phyloP scores from a whole-genome alignment of 1,140 invertebrate species.

The Plutomurus gul region DNA sequence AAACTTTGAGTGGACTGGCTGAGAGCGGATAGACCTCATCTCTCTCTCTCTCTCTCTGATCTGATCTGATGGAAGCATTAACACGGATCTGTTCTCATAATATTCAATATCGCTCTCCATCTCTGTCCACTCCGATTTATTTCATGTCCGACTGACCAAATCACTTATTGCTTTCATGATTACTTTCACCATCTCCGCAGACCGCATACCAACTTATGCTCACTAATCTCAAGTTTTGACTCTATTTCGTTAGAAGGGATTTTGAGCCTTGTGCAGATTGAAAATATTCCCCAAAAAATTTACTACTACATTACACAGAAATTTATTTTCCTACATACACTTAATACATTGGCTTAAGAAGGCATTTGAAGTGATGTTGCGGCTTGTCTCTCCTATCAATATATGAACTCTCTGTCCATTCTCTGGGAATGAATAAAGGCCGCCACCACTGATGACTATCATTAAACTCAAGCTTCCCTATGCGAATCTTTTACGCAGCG shows the following conservation, averaged over 20 bases:
- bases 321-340: no score
- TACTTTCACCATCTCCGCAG: no score
- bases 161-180: background rate
- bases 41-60: background rate
- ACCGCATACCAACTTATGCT: no score
- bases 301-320: no score
- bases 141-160: conserved; percentile 23
- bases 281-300: no score
- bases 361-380: background rate
- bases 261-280: no score
- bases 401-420: background rate
- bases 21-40: background rate
- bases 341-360: no score
- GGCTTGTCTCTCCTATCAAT: no score
- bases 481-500: background rate
- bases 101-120: conserved; percentile 33
- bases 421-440: background rate
- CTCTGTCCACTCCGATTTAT: conserved; percentile 8
- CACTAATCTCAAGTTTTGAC: no score
- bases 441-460: conserved; percentile 12
- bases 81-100: conserved; percentile 29
- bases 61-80: conserved; percentile 36
- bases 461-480: background rate
- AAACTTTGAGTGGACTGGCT: no score
- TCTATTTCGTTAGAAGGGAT: no score